A percentile compares a stretch with the other conserved stretches of the same genome.
phyloP scores from a whole-genome alignment of 2,888 invertebrate species.

The Tanypteryx hageni region DNA sequence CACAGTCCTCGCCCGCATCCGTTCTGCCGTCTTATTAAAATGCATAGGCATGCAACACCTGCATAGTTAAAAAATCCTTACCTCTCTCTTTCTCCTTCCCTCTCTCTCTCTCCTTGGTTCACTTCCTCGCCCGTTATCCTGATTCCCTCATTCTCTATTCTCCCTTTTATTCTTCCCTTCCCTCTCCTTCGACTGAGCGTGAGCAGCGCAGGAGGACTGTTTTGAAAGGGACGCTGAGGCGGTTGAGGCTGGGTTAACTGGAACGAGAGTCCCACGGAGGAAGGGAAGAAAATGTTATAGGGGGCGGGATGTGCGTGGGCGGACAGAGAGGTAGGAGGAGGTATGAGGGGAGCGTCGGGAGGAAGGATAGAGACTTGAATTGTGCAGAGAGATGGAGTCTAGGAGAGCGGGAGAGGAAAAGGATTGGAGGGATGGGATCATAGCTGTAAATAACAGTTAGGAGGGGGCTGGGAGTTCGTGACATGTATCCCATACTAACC shows the following conservation, averaged over 20 bases:
- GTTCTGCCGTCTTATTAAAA: conserved; percentile 10
- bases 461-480: conserved; percentile 60
- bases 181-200: neutral
- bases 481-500: conserved; percentile 63
- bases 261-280: conserved; percentile 2
- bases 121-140: neutral
- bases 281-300: neutral
- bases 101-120: neutral
- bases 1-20: neutral
- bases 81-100: neutral
- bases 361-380: too few species aligned
- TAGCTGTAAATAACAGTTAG: conserved; percentile 64
- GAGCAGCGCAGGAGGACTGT: neutral
- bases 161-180: neutral
- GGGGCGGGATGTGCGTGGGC: neutral
- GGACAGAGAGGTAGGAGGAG: neutral
- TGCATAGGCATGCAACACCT: conserved; percentile 42
- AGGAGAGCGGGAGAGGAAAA: neutral
- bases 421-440: conserved; percentile 42
- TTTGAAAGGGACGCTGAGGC: neutral
- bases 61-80: neutral
- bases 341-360: neutral
- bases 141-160: neutral
- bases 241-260: conserved; percentile 41
- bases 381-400: neutral